phyloP scores from a whole-genome alignment of 1,140 invertebrate species.

The Micrasema minimum region DNA sequence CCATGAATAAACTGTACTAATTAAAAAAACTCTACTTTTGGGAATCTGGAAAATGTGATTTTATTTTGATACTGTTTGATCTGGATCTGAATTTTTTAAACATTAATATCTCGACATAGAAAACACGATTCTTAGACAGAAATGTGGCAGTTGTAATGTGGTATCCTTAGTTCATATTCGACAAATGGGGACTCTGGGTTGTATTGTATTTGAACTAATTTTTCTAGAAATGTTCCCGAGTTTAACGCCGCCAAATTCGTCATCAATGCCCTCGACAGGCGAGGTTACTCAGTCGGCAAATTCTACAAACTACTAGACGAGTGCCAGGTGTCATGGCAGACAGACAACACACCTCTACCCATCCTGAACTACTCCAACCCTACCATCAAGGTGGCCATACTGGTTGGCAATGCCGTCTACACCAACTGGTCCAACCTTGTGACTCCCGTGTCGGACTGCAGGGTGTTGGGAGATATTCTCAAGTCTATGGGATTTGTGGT shows the following conservation, averaged over 20 bases:
- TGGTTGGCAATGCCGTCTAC: conserved; percentile 56
- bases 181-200: too few relatives aligned
- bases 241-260: conserved; percentile 31
- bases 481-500: conserved; percentile 60
- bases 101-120: too few relatives aligned
- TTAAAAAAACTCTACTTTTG: too few relatives aligned
- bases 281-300: conserved; percentile 39
- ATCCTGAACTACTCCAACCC: background rate
- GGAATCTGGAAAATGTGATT: too few relatives aligned
- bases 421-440: conserved; percentile 59
- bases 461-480: conserved; percentile 57
- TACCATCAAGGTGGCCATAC: conserved; percentile 44
- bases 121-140: too few relatives aligned
- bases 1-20: too few relatives aligned
- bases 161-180: too few relatives aligned
- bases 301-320: conserved; percentile 44
- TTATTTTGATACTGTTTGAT: too few relatives aligned
- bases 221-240: conserved; percentile 29
- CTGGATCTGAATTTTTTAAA: too few relatives aligned
- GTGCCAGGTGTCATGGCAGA: conserved; percentile 27
- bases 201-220: too few relatives aligned
- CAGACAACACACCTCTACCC: background rate
- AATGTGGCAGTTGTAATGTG: too few relatives aligned
- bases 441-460: conserved; percentile 62
- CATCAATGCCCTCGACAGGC: conserved; percentile 42